Conservation (phyloP, 2,797 vertebrate genomes). For the Spea hammondii region DNA sequence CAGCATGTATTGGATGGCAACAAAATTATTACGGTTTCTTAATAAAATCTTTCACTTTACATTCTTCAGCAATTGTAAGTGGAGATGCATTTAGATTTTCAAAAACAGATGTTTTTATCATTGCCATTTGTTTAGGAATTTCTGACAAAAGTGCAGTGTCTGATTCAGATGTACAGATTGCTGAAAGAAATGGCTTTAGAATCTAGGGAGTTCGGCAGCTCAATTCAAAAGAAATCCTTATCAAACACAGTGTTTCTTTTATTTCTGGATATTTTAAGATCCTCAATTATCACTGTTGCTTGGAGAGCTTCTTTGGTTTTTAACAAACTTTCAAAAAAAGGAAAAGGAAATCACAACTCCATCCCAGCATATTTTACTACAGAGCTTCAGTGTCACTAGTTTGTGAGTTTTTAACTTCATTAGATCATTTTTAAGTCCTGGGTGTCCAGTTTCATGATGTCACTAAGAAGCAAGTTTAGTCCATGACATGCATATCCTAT, state of each 20-base stretch:
- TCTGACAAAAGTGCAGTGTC: constrained; percentile 28
- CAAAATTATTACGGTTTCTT: too few species aligned
- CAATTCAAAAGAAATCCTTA: constrained; percentile 55
- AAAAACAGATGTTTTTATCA: neutral
- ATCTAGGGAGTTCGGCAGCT: constrained; percentile 34
- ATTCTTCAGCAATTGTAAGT: too few species aligned
- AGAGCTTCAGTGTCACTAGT: neutral
- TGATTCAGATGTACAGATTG: constrained; percentile 33
- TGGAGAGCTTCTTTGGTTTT: constrained; percentile 23
- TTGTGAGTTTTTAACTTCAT: neutral
- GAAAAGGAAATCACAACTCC: neutral
- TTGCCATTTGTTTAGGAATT: constrained; percentile 30
- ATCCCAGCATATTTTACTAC: neutral
- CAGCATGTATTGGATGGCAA: too few species aligned
- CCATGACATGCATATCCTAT: neutral
- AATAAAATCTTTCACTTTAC: too few species aligned
- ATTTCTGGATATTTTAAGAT: constrained; percentile 55
- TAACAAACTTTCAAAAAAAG: neutral
- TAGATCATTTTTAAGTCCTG: neutral
- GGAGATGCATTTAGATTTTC: neutral
- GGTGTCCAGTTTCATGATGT: neutral
- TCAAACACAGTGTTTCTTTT: constrained; percentile 53
- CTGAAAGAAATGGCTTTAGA: constrained; percentile 11
- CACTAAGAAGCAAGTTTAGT: neutral
- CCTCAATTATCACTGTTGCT: constrained; percentile 46